These are phyloP conservation scores for Smittia aterrima DNA, from an alignment of 2,888 invertebrate genomes.

Conservation along the genomic window DNA sequence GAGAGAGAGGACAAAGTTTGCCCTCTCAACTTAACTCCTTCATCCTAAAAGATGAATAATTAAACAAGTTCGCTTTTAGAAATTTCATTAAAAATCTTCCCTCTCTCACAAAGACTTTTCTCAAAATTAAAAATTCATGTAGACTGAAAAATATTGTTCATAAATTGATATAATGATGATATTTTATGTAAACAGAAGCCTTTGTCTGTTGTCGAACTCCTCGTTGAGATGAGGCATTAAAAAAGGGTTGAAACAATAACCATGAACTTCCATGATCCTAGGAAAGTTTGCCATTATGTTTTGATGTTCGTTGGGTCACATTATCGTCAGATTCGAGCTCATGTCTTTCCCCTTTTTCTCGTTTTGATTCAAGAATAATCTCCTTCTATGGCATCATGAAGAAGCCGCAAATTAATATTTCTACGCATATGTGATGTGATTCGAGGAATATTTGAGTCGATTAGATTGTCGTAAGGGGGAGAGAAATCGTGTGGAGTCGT, in stretches of 20 bases:
- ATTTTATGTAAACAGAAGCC: slow-evolving; percentile 41
- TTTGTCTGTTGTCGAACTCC: slow-evolving; percentile 9
- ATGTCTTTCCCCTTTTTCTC: background rate
- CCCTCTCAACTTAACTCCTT: background rate
- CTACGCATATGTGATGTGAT: slow-evolving; percentile 29
- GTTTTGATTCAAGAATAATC: background rate
- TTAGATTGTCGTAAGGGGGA: background rate
- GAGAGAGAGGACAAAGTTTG: background rate
- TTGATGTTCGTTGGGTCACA: background rate
- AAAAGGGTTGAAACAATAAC: slow-evolving; percentile 41
- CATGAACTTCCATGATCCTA: slow-evolving; percentile 33
- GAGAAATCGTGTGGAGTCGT: slow-evolving; percentile 17
- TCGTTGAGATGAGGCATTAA: slow-evolving; percentile 5
- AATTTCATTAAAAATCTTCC: slow-evolving; percentile 13
- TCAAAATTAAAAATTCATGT: slow-evolving; percentile 41
- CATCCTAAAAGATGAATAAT: background rate
- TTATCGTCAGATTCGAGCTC: background rate
- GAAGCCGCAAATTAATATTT: slow-evolving; percentile 32
- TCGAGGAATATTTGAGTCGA: slow-evolving; percentile 4
- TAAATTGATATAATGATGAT: slow-evolving; percentile 42
- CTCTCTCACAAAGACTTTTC: slow-evolving; percentile 30
- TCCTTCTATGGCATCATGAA: slow-evolving; percentile 25
- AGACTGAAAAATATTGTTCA: slow-evolving; percentile 33
- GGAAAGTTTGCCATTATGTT: slow-evolving; percentile 10
- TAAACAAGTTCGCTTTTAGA: background rate